Evolutionary conservation across 2,113 vertebrate species (phyloP), one percentile per base, ranked within the genome.

Genomic region (Eupsittula cactorum): DNA sequence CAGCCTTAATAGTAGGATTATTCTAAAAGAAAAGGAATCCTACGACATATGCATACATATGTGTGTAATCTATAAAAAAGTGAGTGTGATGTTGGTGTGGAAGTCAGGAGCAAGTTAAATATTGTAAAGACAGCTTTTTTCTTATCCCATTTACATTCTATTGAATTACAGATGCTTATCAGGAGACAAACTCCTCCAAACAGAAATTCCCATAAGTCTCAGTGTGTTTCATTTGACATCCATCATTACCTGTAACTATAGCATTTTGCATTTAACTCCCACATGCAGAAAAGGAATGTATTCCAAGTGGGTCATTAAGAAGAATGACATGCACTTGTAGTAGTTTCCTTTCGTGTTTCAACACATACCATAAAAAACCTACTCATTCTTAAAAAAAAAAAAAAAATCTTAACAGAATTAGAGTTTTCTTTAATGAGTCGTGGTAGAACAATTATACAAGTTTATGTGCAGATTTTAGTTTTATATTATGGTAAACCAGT

Each of bases 301-400:
- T 95, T 97, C 92, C 88, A 93, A 83, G 91, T 57, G 84, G 86
- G 80, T 95, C 87, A 93, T 96, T 97, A 95, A 95, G 77, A 86
- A 93, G 57, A 33, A 71, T 47, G 94, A 90, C 90, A 95, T 47
- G 74, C 87, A 77, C 88, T 88, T 88, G 80, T 35, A 97, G 50
- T 13, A 77, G 92, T 79, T 86, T 95, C 94, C 78, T 89, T 69
- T 91, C 69, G 55, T 69, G 59, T 88, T 94, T 94, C 79, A 96
- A 95, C 92, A 94, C 86, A 82, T 92, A 95, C 57, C 31, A 49
- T 0, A 91, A 90, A 96, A 81, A 93, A 68, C 24, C 46, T 83
- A 49, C 37, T 21, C 42, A 15, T 46, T 88, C 33, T 74, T 42
- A 24, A 86, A 96, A 92, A 90, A 80, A 92, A n/a, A 49, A 84